phyloP scores from a whole-genome alignment of 2,797 vertebrate genomes.

The Graptemys geographica region DNA sequence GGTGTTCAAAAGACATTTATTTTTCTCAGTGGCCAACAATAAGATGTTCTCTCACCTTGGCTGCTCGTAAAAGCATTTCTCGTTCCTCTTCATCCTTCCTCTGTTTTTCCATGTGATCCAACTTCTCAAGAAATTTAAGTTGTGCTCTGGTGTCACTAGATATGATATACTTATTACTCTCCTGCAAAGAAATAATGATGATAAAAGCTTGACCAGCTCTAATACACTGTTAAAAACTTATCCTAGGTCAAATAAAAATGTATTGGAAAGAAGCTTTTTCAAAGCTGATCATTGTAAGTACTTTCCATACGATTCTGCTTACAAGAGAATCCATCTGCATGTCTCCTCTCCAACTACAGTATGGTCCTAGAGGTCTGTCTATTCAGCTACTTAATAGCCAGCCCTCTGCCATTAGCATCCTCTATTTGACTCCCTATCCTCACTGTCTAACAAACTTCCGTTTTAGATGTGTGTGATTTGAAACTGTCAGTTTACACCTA shows the following conservation, averaged over 20 bases:
- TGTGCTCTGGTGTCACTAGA: slow-evolving; percentile 90
- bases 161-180: slow-evolving; percentile 81
- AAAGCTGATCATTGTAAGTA: neutral
- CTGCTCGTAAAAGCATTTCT: slow-evolving; percentile 88
- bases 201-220: neutral
- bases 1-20: neutral
- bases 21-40: neutral
- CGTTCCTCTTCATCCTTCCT: slow-evolving; percentile 91
- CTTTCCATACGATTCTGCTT: neutral
- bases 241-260: neutral
- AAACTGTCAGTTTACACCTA: neutral
- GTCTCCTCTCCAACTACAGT: neutral
- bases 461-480: neutral
- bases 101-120: slow-evolving; percentile 91
- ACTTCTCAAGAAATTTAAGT: slow-evolving; percentile 92
- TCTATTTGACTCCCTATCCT: neutral
- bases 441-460: neutral
- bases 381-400: neutral
- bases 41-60: slow-evolving; percentile 83
- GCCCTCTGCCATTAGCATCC: neutral
- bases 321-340: neutral
- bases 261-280: neutral
- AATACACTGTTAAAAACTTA: neutral
- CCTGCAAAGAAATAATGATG: slow-evolving; percentile 77
- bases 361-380: neutral